Percentiles rank a stretch among this genome's conserved stretches.
Evolutionary conservation across 1,140 invertebrate genomes (phyloP).

Genomic region (Andrena cerasifolii): DNA sequence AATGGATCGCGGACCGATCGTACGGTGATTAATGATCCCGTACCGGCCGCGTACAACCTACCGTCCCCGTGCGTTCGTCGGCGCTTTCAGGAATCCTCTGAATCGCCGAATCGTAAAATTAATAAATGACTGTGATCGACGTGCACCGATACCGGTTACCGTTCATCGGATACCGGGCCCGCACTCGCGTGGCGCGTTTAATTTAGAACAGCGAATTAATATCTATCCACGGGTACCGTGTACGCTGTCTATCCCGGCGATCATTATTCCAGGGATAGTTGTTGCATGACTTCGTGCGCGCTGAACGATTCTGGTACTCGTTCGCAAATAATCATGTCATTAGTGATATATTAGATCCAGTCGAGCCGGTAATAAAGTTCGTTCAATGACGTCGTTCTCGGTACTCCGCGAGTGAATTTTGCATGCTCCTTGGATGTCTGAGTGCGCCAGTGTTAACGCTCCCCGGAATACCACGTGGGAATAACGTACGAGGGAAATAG

Average conservation of each 20-base stretch:
- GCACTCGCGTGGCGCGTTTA: slow-evolving; percentile 22
- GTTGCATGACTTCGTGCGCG: not conserved
- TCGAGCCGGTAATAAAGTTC: not conserved
- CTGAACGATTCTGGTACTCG: not conserved
- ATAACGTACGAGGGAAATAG: not conserved
- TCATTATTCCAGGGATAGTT: slow-evolving; percentile 34
- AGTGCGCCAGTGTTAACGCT: too few relatives aligned
- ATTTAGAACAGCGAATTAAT: slow-evolving; percentile 43
- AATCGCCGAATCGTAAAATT: slow-evolving; percentile 67
- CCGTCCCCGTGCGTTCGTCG: slow-evolving; percentile 1
- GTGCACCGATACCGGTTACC: slow-evolving; percentile 46
- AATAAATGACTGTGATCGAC: slow-evolving; percentile 64
- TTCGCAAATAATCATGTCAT: slow-evolving; percentile 20
- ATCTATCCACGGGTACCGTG: slow-evolving; percentile 29
- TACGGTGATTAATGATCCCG: slow-evolving; percentile 62
- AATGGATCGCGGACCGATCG: slow-evolving; percentile 61
- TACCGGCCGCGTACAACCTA: not conserved
- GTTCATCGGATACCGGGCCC: slow-evolving; percentile 37
- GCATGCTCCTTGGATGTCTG: too few relatives aligned
- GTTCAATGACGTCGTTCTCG: too few relatives aligned
- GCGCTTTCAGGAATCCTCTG: slow-evolving; percentile 47
- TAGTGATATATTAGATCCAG: slow-evolving; percentile 29
- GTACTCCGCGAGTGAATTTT: too few relatives aligned
- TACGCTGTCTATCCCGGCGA: slow-evolving; percentile 20
- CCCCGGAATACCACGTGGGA: not conserved